A percentile compares a stretch with the other conserved stretches of the same genome.
Evolutionary conservation across 2,113 vertebrate genomes (phyloP).

Genomic region (Leiothrix lutea): DNA sequence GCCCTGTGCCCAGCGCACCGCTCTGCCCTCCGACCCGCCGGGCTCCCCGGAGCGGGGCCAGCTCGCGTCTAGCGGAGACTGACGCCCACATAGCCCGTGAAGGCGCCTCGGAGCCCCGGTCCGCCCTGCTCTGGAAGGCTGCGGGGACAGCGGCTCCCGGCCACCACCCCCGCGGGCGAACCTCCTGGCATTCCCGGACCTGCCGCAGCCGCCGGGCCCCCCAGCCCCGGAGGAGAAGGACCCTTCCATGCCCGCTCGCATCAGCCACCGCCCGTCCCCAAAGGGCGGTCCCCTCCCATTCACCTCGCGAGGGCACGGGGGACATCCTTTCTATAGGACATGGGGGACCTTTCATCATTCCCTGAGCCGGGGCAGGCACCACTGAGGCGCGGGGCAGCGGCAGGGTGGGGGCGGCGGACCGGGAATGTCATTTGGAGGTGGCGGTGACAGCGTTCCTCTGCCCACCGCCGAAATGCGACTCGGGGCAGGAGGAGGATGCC

Average conservation of each 20-base stretch:
- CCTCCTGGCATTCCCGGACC: too few species aligned
- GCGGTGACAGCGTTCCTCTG: neutral
- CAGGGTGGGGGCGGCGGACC: neutral
- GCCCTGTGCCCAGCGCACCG: neutral
- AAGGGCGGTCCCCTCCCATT: neutral
- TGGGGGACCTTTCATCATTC: neutral
- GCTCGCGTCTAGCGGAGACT: neutral
- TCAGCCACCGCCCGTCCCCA: neutral
- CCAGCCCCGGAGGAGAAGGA: neutral
- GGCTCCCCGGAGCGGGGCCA: neutral
- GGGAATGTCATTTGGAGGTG: constrained; percentile 55
- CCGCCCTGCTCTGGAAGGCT: neutral
- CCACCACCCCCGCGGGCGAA: too few species aligned
- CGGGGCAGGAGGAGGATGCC: neutral
- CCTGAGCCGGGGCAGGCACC: neutral
- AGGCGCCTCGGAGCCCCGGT: neutral
- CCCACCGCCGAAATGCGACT: neutral
- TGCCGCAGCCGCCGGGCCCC: too few species aligned
- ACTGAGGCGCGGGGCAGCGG: neutral
- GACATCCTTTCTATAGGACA: neutral
- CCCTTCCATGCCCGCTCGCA: neutral
- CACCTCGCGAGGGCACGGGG: neutral
- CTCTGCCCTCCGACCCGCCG: neutral
- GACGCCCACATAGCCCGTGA: neutral
- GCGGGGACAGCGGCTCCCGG: neutral